Evolutionary conservation across 2,797 vertebrate species (phyloP), one percentile per base, ranked within the genome.

Genomic region (Cryptoblepharus egeriae): DNA sequence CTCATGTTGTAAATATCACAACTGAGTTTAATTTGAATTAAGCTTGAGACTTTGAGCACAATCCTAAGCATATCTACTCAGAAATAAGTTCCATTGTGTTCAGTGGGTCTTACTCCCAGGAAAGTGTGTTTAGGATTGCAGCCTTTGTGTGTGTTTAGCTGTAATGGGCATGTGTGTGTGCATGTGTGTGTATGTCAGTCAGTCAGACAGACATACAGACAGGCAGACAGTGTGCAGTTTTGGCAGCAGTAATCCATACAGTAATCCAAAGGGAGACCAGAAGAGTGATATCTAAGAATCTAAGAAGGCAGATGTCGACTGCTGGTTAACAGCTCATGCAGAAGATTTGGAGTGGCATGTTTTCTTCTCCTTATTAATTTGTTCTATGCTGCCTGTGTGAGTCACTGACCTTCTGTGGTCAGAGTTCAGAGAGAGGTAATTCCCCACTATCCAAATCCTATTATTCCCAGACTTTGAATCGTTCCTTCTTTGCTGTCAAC

Each of bases 401-500:
- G 78, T 58, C 68, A 72, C 22, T 72, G 57, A 61, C 57, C 37
- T 63, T 30, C 58, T 9, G 1, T 61, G 30, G 22, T 30, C 39
- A 49, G 68, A 80, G n/a, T 61, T 9, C 55, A 60, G 55, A 71
- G 39, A 68, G 15, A 49, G 49, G 37, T 26, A 67, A 37, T 8
- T n/a, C 24, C 1, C 32, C 22, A 49, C 32, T 16, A 26, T 22
- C 65, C 30, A n/a, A 70, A 15, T 45, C 57, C 55, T 79, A 60
- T 61, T 79, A 79, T 79, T 70, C 10, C 65, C n/a, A 61, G 18
- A 71, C 37, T 60, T 61, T 30, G 20, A 18, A 80, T 49, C 61
- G 20, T 61, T 22, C 22, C 26, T 72, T 72, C 39, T 32, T 11
- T 63, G 12, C 24, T 71, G 37, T 11, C 57, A 61, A 24, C 37